phyloP scores from a whole-genome alignment of 2,797 vertebrate genomes.

The Pogonophryne albipinna region DNA sequence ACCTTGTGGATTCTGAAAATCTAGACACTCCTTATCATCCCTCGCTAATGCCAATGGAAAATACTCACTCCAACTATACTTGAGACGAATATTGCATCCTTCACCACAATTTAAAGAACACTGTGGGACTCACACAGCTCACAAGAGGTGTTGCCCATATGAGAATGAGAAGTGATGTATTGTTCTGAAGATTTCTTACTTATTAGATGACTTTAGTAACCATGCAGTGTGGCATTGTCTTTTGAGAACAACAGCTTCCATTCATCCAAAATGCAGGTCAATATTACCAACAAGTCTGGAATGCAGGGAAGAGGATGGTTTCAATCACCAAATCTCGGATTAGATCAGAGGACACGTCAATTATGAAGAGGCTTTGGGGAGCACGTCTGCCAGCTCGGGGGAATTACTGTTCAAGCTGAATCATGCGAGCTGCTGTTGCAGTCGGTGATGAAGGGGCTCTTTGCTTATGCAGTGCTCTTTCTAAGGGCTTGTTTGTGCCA shows the following conservation, averaged over 20 bases:
- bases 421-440: conserved; percentile 37
- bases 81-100: too few species aligned
- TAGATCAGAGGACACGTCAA: conserved; percentile 54
- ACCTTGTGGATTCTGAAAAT: too few species aligned
- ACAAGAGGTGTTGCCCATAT: background rate
- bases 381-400: conserved; percentile 29
- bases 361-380: conserved; percentile 51
- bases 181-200: background rate
- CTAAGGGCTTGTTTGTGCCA: conserved; percentile 57
- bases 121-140: background rate
- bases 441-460: conserved; percentile 43
- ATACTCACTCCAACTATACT: too few species aligned
- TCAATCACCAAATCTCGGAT: conserved; percentile 38
- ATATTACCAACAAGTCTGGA: conserved; percentile 7
- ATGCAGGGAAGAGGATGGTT: conserved; percentile 3
- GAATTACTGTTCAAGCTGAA: conserved; percentile 47
- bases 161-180: background rate
- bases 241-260: conserved; percentile 1
- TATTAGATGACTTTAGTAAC: background rate
- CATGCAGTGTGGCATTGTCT: background rate
- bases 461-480: conserved; percentile 46
- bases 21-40: too few species aligned
- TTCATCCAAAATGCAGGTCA: background rate
- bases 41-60: too few species aligned
- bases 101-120: background rate